Evolutionary conservation across 2,113 vertebrate species (phyloP), one percentile per base, ranked within the genome.

Genomic region (Otolemur garnettii): DNA sequence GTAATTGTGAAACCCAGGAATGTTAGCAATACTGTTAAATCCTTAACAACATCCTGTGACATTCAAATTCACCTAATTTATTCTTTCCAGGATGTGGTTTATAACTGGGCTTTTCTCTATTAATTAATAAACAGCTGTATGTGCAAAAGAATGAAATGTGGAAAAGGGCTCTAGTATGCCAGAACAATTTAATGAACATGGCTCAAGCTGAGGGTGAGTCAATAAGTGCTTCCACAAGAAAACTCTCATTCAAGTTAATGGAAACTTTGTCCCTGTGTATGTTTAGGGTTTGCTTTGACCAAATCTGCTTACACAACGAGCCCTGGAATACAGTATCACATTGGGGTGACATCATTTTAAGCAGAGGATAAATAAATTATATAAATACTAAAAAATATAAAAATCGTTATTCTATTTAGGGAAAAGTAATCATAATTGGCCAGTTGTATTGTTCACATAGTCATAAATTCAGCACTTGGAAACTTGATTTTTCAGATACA

Each of bases 51-150:
- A 87, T 85, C 17, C 26, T 74, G 26, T 45, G 24, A 81, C 68
- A 60, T 90, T 96, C 75, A 88, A 89, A 90, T 92, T 82, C n/a
- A 93, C 45, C 57, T 95, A 90, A 96, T 96, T 84, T 90, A 96
- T 78, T 95, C 22, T 95, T 94, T 83, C 45, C 66, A 94, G 93
- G 53, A 89, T 78, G 30, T 72, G 78, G 33, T 95, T 97, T 97
- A 95, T 94, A 95, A 91, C 11, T 69, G 42, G 26, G 5, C 5
- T 81, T 96, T 94, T 94, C 79, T 93, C 53, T 95, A 93, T 94
- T 87, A 95, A 83, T 95, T 96, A 94, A 87, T 71, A 94, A 97
- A 93, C 9, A 95, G 50, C 14, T 79, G 14, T 88, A 57, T 3
- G 8, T 72, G 60, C 50, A 94, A 84, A 94, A 93, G 53, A 90